A percentile compares a stretch with the other conserved stretches of the same genome.
Evolutionary conservation across 2,888 invertebrate genomes (phyloP).

Genomic region (Thecophora atra): DNA sequence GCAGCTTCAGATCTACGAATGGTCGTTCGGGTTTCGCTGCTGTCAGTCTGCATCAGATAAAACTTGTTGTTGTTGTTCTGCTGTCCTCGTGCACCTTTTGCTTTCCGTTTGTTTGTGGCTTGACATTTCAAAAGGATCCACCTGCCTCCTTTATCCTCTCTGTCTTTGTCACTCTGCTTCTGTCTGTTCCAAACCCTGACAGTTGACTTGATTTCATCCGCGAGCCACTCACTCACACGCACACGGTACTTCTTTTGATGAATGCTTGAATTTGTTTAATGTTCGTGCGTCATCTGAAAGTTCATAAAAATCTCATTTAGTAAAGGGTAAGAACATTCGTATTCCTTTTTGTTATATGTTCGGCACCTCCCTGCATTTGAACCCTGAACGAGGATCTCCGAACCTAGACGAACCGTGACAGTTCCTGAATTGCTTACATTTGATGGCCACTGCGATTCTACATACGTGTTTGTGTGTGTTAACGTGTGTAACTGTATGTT

Average conservation of each 20-base stretch:
- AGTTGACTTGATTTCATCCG: conserved; percentile 1
- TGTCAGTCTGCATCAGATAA: conserved; percentile 36
- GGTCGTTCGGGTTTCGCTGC: conserved; percentile 3
- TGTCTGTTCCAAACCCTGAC: neutral
- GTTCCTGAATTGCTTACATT: no score
- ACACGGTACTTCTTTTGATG: conserved; percentile 29
- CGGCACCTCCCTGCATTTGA: neutral
- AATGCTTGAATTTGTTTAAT: conserved; percentile 39
- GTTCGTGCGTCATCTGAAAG: conserved; percentile 39
- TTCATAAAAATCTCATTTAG: conserved; percentile 39
- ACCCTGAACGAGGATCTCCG: neutral
- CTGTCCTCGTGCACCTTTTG: neutral
- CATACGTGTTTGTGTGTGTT: neutral
- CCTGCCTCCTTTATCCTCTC: neutral
- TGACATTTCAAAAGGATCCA: conserved; percentile 29
- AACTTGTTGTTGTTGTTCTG: conserved; percentile 9
- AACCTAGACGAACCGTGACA: no score
- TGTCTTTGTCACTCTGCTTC: neutral
- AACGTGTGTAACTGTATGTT: neutral
- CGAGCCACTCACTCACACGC: neutral
- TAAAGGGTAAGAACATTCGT: neutral
- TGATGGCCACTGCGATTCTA: neutral
- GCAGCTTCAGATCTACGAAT: neutral
- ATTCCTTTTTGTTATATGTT: neutral
- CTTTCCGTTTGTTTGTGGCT: conserved; percentile 13